These are phyloP conservation scores for Philhelius pedissequus DNA, from an alignment of 2,888 invertebrate genomes.

Conservation along the genomic window DNA sequence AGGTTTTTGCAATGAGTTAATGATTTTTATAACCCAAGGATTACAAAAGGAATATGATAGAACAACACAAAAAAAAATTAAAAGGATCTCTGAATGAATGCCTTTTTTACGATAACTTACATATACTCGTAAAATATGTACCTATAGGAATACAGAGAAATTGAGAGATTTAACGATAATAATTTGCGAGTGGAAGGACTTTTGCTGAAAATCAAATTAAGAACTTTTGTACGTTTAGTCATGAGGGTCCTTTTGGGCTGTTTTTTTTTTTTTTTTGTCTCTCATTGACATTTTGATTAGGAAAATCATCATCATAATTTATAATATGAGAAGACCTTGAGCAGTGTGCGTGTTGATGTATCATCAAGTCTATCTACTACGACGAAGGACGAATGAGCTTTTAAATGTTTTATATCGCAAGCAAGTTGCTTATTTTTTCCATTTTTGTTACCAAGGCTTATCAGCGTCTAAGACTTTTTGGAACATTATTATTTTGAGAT, in stretches of 20 bases:
- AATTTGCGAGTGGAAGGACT: slow-evolving; percentile 6
- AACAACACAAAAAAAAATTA: not conserved
- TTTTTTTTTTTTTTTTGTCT: not conserved
- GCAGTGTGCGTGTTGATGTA: slow-evolving; percentile 26
- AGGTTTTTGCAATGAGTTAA: slow-evolving; percentile 53
- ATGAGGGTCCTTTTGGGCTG: slow-evolving; percentile 13
- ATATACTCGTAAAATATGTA: not conserved
- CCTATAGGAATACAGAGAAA: not conserved
- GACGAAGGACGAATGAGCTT: slow-evolving; percentile 4
- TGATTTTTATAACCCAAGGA: slow-evolving; percentile 56
- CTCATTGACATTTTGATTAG: slow-evolving; percentile 15
- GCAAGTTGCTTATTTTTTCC: not conserved
- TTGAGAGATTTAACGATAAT: not conserved
- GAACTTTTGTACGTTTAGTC: slow-evolving; percentile 18
- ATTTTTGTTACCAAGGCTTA: not conserved
- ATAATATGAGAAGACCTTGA: slow-evolving; percentile 40
- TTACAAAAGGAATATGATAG: slow-evolving; percentile 5
- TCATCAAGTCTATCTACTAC: not conserved
- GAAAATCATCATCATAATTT: not conserved
- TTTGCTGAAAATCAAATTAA: slow-evolving; percentile 30
- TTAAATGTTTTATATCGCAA: not conserved
- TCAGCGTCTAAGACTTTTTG: not conserved
- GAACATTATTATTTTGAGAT: not conserved
- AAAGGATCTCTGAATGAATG: slow-evolving; percentile 13
- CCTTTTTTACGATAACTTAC: slow-evolving; percentile 9